phyloP scores from a whole-genome alignment of 1,140 invertebrate species.

The Telenomus remus region DNA sequence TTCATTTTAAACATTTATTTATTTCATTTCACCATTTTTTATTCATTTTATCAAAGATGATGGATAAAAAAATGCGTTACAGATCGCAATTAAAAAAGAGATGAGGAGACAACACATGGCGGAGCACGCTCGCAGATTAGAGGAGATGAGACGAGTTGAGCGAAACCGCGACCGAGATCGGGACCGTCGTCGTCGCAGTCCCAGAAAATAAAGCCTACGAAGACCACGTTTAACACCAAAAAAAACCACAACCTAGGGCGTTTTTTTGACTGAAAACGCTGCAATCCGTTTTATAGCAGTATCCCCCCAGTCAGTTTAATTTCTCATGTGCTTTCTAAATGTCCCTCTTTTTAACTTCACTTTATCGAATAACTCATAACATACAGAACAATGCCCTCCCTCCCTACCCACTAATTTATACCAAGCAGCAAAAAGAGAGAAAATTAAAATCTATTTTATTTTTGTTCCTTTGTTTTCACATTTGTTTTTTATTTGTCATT shows the following conservation, averaged over 20 bases:
- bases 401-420: conserved; percentile 10
- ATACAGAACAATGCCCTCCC: conserved; percentile 4
- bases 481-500: too few species aligned
- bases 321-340: conserved; percentile 41
- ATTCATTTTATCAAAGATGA: too few species aligned
- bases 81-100: conserved; percentile 92
- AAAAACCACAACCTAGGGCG: conserved; percentile 35
- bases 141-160: conserved; percentile 80
- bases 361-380: conserved; percentile 19
- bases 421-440: background rate
- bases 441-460: background rate
- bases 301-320: conserved; percentile 49
- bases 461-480: too few species aligned
- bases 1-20: too few species aligned
- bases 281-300: conserved; percentile 37
- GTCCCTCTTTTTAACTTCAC: conserved; percentile 20
- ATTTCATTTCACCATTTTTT: too few species aligned
- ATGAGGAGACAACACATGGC: conserved; percentile 89
- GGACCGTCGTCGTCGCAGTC: conserved; percentile 71
- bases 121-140: conserved; percentile 85
- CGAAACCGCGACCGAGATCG: conserved; percentile 68
- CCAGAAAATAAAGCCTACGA: conserved; percentile 70
- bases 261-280: conserved; percentile 34
- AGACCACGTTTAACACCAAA: conserved; percentile 28
- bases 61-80: too few species aligned